Evolutionary conservation across 2,888 invertebrate genomes (phyloP), one percentile per base, ranked within the genome.

Genomic region (Campoplex nolae): DNA sequence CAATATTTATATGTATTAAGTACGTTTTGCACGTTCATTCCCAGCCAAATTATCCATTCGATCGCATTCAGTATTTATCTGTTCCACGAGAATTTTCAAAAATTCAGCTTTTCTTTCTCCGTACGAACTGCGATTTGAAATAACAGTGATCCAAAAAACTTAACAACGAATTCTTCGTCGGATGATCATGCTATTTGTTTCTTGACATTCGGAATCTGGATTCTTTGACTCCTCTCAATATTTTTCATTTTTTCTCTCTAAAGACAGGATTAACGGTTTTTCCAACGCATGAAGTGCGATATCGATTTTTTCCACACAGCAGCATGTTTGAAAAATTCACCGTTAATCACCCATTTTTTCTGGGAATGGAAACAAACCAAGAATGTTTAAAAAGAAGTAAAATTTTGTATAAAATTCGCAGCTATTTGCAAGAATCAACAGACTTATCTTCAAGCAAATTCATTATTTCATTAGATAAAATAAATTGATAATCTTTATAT

Each of bases 1-100:
- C 13, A 32, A 62, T 62, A 62, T 62, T 62, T 16, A 16, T 28
- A 16, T 32, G 28, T n/a, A 16, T 32, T 62, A 62, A 32, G 62
- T 6, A 62, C 32, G 32, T 32, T 62, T 62, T 16, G 32, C 62
- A 62, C 32, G 16, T 32, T 62, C 62, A 62, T 32, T 62, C 62
- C 32, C 32, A 62, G 62, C 62, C 62, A 32, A 62, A 62, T 16
- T 23, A 62, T 62, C 32, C 32, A 62, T 32, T 62, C 62, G 62
- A 62, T 62, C 32, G 16, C 16, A 8, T 58, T 32, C 62, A 62
- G 62, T 62, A 32, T 32, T 13, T 7, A 62, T 6, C 32, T 32
- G 7, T 62, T 62, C 6, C 32, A 32, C 32, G 16, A 32, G 16
- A 62, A 4, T 16, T 62, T 62, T 16, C 1, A 1, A 16, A 6